Conservation (phyloP, 2,888 invertebrate genomes). For the Smittia sp. region DNA sequence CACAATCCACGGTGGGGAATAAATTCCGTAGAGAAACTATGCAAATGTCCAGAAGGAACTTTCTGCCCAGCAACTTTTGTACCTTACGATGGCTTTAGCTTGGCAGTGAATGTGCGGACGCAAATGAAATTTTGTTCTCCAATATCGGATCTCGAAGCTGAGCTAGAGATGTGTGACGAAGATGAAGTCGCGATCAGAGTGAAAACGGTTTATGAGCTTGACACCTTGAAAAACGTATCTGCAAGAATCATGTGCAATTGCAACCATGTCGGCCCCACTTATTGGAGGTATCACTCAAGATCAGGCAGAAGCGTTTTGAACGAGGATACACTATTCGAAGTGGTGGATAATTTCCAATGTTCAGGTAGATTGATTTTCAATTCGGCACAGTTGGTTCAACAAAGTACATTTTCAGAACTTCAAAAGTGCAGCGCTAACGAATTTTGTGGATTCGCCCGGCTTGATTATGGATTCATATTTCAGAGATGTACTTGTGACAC, state of each 20-base stretch:
- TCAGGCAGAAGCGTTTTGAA: neutral
- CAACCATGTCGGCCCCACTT: slow-evolving; percentile 6
- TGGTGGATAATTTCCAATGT: slow-evolving; percentile 30
- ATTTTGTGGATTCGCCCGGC: slow-evolving; percentile 62
- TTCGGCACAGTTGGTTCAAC: slow-evolving; percentile 43
- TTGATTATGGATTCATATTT: slow-evolving; percentile 60
- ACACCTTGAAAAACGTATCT: neutral
- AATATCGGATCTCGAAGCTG: neutral
- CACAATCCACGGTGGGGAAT: slow-evolving; percentile 20
- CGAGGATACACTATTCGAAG: slow-evolving; percentile 19
- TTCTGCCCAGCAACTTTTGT: slow-evolving; percentile 30
- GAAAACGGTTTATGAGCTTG: slow-evolving; percentile 2
- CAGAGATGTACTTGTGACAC: slow-evolving; percentile 63
- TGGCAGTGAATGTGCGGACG: slow-evolving; percentile 23
- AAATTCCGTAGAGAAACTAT: slow-evolving; percentile 33
- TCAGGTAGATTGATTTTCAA: neutral
- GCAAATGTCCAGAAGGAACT: slow-evolving; percentile 17
- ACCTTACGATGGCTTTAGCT: neutral
- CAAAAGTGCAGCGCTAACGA: slow-evolving; percentile 57
- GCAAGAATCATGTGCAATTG: slow-evolving; percentile 8
- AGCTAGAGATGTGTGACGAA: neutral
- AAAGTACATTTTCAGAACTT: slow-evolving; percentile 57
- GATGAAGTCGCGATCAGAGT: neutral
- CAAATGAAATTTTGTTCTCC: slow-evolving; percentile 40
- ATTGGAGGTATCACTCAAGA: slow-evolving; percentile 35